Conservation (phyloP, 2,113 vertebrate species). For the Condylura cristata region DNA sequence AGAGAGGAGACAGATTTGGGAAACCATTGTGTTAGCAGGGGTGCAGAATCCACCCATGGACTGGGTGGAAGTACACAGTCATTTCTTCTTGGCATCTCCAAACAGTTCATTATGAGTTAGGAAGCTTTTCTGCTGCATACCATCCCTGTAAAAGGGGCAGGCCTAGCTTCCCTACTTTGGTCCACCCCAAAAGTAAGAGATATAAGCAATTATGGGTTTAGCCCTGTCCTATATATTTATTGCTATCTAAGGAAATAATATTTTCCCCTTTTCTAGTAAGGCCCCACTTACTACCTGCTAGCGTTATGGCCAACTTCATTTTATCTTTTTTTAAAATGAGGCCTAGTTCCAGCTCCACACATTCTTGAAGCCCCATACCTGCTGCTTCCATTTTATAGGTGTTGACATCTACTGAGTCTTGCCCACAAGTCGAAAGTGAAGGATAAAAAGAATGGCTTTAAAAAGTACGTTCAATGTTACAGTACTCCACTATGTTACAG, state of each 20-base stretch:
- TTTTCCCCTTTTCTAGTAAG: not conserved
- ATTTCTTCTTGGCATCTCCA: not conserved
- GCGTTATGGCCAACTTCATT: not conserved
- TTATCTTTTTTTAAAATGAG: not conserved
- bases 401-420: not conserved
- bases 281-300: not conserved
- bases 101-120: not conserved
- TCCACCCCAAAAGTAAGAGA: not conserved
- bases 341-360: not conserved
- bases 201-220: not conserved
- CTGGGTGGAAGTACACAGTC: rapidly evolving
- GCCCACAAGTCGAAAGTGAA: not conserved
- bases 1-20: not conserved
- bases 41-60: rapidly evolving
- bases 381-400: not conserved
- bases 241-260: not conserved
- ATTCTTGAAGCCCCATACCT: not conserved
- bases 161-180: not conserved
- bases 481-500: not conserved
- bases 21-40: not conserved
- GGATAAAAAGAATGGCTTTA: not conserved
- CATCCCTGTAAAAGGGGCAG: not conserved
- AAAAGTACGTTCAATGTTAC: not conserved
- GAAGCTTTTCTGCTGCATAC: not conserved
- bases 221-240: not conserved